A percentile compares a stretch with the other conserved stretches of the same genome.
Evolutionary conservation across 2,113 vertebrate genomes (phyloP).

Genomic region (Narcine bancroftii): DNA sequence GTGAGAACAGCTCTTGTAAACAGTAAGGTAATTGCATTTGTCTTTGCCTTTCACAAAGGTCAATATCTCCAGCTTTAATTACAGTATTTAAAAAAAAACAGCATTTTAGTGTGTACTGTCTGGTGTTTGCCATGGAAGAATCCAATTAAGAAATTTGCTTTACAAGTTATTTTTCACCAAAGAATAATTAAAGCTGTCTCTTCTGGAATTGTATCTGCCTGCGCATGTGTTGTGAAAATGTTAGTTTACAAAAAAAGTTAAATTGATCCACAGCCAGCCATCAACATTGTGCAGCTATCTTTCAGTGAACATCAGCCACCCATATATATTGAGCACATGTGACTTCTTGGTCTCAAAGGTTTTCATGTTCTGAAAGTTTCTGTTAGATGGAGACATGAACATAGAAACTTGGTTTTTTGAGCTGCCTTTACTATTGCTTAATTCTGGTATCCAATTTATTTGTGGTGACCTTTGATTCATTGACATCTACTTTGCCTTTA

Average conservation of each 20-base stretch:
- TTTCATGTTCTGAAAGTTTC: not conserved
- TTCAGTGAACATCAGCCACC: not conserved
- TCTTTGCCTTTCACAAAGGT: not conserved
- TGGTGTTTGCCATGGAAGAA: not conserved
- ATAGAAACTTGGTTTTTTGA: no score
- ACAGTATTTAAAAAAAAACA: not conserved
- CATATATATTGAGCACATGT: not conserved
- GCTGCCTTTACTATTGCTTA: no score
- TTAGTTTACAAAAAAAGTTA: not conserved
- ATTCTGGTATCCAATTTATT: no score
- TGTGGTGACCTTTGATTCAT: no score
- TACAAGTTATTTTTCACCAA: not conserved
- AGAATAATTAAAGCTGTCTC: not conserved
- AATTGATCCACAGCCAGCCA: not conserved
- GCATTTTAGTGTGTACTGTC: not conserved
- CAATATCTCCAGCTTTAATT: not conserved
- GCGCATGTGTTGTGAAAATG: not conserved
- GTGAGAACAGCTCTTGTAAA: not conserved
- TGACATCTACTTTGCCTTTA: no score
- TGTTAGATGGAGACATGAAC: no score
- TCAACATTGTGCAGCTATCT: not conserved
- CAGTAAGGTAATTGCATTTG: not conserved
- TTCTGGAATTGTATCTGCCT: not conserved
- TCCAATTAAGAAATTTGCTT: not conserved
- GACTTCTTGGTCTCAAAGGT: not conserved